Evolutionary conservation across 2,797 vertebrate genomes (phyloP), one percentile per base, ranked within the genome.

Genomic region (Balearica regulorum): DNA sequence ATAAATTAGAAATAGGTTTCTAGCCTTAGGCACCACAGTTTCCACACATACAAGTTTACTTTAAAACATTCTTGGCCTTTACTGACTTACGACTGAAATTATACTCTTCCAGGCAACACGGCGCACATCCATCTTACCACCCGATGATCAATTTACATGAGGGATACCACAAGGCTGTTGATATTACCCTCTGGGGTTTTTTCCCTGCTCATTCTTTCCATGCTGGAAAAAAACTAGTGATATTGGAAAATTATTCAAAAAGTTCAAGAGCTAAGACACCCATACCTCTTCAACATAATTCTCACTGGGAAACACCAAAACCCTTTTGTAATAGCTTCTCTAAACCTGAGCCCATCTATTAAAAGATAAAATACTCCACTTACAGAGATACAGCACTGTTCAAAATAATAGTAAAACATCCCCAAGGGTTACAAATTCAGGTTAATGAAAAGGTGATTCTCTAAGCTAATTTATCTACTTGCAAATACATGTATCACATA

Each of bases 401-500:
- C 26, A 79, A 66, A 90, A 53, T 16, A 83, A 31, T 19, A 76
- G 48, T 4, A 75, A 51, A 81, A 58, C 20, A 73, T 33, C 48
- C 16, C 46, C 44, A 58, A 58, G 21, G 20, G 17, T 58, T 69
- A 76, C 6, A 78, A 69, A 46, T 9, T 54, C 7, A 10, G 16
- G 35, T 70, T 77, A 57, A 78, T n/a, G n/a, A 68, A 68, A 55
- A 55, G 15, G 15, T 77, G 24, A 58, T 3, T 7, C 5, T 19
- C 44, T 57, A 13, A 41, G 13, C 39, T 49, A 10, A 75, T 44
- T 57, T 19, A 83, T n/a, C 35, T 62, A 11, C 19, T 68, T 57
- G 21, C 0, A 4, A 81, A 65, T 43, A 61, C 6, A 68, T 0
- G 0, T 16, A 61, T 20, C 3, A 1, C 8, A 2, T 9, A 77